Evolutionary conservation across 2,113 vertebrate species (phyloP).

Genomic region (Pterophyllum scalare): DNA sequence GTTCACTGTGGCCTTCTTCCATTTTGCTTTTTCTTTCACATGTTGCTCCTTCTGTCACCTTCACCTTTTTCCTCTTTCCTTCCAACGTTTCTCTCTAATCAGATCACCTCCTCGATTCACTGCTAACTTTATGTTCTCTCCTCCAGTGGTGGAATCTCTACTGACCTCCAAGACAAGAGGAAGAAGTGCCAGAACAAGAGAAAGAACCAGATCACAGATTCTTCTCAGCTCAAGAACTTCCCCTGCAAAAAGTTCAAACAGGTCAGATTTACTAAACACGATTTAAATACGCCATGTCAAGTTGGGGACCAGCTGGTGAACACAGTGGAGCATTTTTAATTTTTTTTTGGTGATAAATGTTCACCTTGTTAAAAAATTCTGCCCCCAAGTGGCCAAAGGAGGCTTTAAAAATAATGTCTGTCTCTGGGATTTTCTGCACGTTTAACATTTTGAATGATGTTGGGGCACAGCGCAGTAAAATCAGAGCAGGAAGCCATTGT

Average conservation of each 20-base stretch:
- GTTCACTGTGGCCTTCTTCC: neutral
- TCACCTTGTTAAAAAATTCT: too few relatives aligned
- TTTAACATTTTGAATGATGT: neutral
- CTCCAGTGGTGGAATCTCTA: conserved; percentile 77
- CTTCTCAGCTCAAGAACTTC: conserved; percentile 78
- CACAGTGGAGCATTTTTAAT: neutral
- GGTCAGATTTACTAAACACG: conserved; percentile 66
- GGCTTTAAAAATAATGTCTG: too few relatives aligned
- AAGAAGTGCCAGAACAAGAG: conserved; percentile 88
- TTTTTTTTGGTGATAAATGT: too few relatives aligned
- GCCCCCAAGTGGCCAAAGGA: too few relatives aligned
- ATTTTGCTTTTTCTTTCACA: neutral
- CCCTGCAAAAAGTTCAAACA: conserved; percentile 89
- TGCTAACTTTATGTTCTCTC: neutral
- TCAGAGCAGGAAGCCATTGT: neutral
- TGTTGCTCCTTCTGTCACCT: neutral
- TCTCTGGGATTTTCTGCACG: neutral
- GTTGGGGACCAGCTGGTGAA: neutral
- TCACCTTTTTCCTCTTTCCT: neutral
- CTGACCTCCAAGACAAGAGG: conserved; percentile 81
- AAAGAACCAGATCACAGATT: conserved; percentile 75
- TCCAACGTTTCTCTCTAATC: neutral
- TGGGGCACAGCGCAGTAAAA: neutral
- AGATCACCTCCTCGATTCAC: too few relatives aligned
- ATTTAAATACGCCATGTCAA: neutral